Conservation (phyloP, 1,140 invertebrate genomes). For the Cepaea nemoralis region DNA sequence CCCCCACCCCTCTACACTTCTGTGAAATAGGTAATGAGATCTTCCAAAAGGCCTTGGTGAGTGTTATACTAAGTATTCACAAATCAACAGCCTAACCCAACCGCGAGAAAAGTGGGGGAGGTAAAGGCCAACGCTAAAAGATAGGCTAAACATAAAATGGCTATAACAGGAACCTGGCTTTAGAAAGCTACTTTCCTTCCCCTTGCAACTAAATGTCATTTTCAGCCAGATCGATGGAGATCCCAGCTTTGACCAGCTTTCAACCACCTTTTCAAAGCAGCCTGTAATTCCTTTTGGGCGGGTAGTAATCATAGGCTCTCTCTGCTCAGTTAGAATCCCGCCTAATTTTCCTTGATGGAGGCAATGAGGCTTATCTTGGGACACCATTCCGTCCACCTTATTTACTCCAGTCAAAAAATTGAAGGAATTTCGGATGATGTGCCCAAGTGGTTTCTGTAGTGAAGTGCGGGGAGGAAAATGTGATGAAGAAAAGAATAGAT, state of each 20-base stretch:
- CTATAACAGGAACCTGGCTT: neutral
- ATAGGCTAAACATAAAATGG: no score
- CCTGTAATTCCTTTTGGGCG: neutral
- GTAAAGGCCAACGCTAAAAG: no score
- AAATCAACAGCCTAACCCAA: no score
- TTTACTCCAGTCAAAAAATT: neutral
- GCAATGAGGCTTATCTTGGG: neutral
- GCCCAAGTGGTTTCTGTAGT: neutral
- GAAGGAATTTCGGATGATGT: neutral
- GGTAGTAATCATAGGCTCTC: neutral
- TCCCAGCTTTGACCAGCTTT: neutral
- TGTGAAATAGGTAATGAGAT: no score
- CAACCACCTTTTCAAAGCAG: neutral
- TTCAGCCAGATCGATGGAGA: neutral
- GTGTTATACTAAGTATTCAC: no score
- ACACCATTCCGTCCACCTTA: slow-evolving; percentile 2
- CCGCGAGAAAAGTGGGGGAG: no score
- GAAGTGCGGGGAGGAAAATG: neutral
- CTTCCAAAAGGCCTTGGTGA: no score
- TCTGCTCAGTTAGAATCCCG: neutral
- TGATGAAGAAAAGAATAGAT: neutral
- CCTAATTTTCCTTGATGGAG: neutral
- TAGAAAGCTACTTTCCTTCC: neutral
- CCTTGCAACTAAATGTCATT: neutral
- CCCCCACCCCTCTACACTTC: no score